A percentile compares a stretch with the other conserved stretches of the same genome.
phyloP scores from a whole-genome alignment of 2,797 vertebrate genomes.

The Acanthurus lineatus region DNA sequence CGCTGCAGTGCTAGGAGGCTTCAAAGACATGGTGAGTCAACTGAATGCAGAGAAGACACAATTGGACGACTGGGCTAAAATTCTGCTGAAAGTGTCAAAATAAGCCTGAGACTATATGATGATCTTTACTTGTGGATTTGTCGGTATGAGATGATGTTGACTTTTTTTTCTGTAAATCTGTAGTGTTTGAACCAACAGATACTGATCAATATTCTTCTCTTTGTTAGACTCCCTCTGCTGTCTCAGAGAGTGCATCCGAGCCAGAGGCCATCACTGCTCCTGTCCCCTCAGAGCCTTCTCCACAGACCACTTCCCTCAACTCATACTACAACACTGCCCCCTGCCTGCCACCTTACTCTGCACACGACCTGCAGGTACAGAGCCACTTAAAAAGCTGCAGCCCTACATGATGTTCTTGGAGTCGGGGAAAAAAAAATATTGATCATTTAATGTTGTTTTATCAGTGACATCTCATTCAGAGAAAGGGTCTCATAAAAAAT shows the following conservation, averaged over 20 bases:
- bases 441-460: no score
- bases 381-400: not conserved
- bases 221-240: conserved; percentile 89
- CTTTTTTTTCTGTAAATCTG: not conserved
- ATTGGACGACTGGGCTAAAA: not conserved
- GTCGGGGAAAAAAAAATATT: not conserved
- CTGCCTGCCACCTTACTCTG: conserved; percentile 96
- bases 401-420: not conserved
- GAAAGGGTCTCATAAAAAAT: no score
- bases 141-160: not conserved
- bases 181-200: not conserved
- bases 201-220: conserved; percentile 22
- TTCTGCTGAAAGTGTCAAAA: not conserved
- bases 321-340: conserved; percentile 93
- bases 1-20: conserved; percentile 95
- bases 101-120: not conserved
- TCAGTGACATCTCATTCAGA: no score
- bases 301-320: conserved; percentile 88
- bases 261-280: conserved; percentile 90
- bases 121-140: no score
- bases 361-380: conserved; percentile 95
- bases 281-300: conserved; percentile 86
- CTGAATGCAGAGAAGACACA: not conserved
- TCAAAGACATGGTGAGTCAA: conserved; percentile 96
- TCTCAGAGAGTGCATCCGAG: conserved; percentile 89